A percentile compares a stretch with the other conserved stretches of the same genome.
These are phyloP conservation scores for Lasiurus cinereus DNA, from an alignment of 2,113 vertebrate species.

Conservation along the genomic window DNA sequence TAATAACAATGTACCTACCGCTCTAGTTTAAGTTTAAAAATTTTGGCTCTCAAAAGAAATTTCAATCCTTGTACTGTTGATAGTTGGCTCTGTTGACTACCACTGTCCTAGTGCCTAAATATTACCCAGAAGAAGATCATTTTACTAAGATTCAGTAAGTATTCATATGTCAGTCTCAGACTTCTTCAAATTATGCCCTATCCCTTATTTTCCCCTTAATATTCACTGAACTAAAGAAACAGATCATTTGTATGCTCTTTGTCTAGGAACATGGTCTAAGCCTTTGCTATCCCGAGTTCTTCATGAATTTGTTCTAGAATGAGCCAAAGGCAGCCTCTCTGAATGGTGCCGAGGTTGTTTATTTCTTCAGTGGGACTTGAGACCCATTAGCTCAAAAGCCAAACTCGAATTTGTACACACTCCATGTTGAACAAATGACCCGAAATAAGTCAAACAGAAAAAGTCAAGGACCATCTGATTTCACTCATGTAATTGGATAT, in stretches of 20 bases:
- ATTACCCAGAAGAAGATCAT: background rate
- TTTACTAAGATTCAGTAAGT: background rate
- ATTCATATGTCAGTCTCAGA: background rate
- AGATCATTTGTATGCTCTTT: background rate
- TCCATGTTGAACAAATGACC: background rate
- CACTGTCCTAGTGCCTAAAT: background rate
- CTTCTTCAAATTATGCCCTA: background rate
- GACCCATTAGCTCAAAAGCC: background rate
- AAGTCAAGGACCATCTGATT: background rate
- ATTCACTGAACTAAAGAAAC: background rate
- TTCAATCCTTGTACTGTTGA: no score
- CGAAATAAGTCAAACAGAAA: background rate
- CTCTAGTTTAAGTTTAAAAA: no score
- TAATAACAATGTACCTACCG: no score
- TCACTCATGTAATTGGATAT: background rate
- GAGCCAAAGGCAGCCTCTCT: background rate
- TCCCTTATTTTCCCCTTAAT: background rate
- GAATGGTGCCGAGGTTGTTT: background rate
- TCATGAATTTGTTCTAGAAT: background rate
- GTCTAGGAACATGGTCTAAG: background rate
- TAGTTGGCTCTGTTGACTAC: no score
- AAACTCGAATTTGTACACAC: background rate
- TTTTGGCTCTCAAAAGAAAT: no score
- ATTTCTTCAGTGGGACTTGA: background rate
- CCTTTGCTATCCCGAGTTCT: background rate